Percentiles rank a stretch among this genome's conserved stretches.
Conservation (phyloP, 2,113 vertebrate genomes). For the Anguilla japonica region DNA sequence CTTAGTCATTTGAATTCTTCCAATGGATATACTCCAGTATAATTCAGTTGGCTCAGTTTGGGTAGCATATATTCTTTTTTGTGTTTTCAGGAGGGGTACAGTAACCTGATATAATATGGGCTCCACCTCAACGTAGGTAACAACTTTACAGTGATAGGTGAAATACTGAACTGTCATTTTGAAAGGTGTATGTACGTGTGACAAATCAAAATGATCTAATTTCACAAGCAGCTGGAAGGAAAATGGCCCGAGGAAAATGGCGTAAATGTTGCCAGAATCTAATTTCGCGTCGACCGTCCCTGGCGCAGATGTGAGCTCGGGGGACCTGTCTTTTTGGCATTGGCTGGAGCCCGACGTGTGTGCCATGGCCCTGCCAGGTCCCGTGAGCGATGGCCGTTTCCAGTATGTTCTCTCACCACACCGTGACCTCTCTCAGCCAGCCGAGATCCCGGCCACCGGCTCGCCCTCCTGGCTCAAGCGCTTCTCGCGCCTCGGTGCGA, state of each 20-base stretch:
- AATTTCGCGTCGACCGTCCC: constrained; percentile 14
- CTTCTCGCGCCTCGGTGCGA: constrained; percentile 33
- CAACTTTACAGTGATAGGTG: not conserved
- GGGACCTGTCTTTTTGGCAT: not conserved
- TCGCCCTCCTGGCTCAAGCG: not conserved
- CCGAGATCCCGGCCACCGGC: constrained; percentile 31
- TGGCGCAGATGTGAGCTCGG: not conserved
- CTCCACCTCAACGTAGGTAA: not conserved
- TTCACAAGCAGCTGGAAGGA: not conserved
- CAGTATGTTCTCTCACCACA: constrained; percentile 51
- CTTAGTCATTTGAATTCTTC: not conserved
- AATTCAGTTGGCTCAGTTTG: not conserved
- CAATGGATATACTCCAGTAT: not conserved
- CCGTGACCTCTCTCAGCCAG: constrained; percentile 37
- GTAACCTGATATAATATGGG: not conserved
- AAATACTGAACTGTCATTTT: not conserved
- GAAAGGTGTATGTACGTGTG: not conserved
- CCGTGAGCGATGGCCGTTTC: constrained; percentile 50
- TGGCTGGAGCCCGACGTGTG: not conserved
- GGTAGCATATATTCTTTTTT: not conserved
- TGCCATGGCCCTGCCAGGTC: not conserved
- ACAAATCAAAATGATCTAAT: not conserved
- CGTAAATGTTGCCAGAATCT: constrained; percentile 12
- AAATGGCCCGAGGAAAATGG: not conserved
- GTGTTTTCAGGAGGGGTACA: not conserved